phyloP scores from a whole-genome alignment of 2,797 vertebrate species.

The Halcyon badia region DNA sequence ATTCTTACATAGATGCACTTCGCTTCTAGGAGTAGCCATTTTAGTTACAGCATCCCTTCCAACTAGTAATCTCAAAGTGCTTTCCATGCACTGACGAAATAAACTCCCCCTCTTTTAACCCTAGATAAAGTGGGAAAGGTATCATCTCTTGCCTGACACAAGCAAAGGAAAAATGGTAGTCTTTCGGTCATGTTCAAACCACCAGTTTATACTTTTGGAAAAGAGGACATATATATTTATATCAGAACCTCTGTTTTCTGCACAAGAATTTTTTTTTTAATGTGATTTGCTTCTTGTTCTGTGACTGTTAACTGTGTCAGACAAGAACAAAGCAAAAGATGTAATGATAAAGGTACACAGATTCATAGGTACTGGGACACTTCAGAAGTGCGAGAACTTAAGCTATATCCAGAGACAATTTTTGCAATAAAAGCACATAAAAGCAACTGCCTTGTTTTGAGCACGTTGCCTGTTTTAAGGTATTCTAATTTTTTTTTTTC shows the following conservation, averaged over 20 bases:
- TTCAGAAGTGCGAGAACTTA: conserved; percentile 30
- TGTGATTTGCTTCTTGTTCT: conserved; percentile 10
- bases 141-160: background rate
- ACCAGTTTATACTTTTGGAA: background rate
- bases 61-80: background rate
- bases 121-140: background rate
- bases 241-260: conserved; percentile 10
- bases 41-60: background rate
- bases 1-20: background rate
- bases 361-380: background rate
- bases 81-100: background rate
- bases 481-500: background rate
- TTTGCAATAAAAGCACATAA: conserved; percentile 7
- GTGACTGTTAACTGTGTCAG: conserved; percentile 37
- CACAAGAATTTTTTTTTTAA: background rate
- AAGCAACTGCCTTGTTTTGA: background rate
- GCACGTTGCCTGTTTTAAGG: background rate
- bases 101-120: background rate
- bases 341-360: conserved; percentile 1
- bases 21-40: background rate
- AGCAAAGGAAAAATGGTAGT: background rate
- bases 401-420: background rate
- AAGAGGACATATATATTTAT: background rate
- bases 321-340: conserved; percentile 39
- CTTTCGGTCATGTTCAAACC: background rate